phyloP scores from a whole-genome alignment of 2,113 vertebrate genomes.

The Ptyas mucosa region DNA sequence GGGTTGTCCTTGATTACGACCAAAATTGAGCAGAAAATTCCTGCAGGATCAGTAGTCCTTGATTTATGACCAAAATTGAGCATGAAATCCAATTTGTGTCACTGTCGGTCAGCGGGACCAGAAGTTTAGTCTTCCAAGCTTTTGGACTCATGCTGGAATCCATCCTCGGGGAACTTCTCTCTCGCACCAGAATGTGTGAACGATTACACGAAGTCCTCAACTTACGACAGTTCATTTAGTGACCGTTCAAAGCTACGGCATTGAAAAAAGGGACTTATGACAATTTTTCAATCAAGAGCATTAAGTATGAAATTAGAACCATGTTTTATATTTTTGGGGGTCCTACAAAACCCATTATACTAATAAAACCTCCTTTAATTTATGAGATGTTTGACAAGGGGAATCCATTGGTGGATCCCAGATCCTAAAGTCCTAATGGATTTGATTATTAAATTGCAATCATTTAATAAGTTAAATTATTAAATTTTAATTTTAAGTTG shows the following conservation, averaged over 20 bases:
- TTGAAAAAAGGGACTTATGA: too few relatives aligned
- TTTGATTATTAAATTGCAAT: background rate
- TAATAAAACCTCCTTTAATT: background rate
- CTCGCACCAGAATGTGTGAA: too few relatives aligned
- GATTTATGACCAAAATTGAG: too few relatives aligned
- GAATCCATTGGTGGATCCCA: background rate
- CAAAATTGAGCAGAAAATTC: background rate
- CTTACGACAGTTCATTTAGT: too few relatives aligned
- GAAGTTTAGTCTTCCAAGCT: background rate
- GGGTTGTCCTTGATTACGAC: background rate
- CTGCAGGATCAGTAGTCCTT: too few relatives aligned
- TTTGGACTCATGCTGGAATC: background rate
- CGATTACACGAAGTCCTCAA: too few relatives aligned
- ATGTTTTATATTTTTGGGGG: background rate
- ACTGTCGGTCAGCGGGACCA: background rate
- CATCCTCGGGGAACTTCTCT: background rate
- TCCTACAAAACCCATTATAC: background rate
- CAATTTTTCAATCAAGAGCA: background rate
- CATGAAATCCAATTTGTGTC: background rate
- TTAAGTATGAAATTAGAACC: background rate
- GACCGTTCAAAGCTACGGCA: too few relatives aligned
- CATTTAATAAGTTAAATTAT: too few relatives aligned
- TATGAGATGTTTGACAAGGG: background rate
- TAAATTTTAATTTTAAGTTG: background rate
- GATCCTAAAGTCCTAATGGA: background rate